Conservation (phyloP, 1,140 invertebrate genomes). For the Amyelois transitella region DNA sequence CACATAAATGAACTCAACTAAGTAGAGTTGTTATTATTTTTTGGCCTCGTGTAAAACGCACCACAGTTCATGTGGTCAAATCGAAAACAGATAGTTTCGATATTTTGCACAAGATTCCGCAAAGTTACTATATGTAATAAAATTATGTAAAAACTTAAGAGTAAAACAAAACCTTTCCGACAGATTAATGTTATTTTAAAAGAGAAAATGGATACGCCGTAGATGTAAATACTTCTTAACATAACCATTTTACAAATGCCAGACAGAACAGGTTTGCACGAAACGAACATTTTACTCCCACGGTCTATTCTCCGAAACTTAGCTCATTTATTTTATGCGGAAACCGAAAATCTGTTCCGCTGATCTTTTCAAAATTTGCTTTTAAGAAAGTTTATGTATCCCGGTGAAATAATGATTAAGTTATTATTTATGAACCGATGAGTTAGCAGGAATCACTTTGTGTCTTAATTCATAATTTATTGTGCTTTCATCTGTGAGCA, state of each 20-base stretch:
- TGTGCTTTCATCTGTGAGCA: neutral
- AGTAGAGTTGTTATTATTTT: no score
- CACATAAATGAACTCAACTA: no score
- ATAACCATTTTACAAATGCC: neutral
- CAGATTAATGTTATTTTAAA: no score
- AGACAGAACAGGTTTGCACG: constrained; percentile 2
- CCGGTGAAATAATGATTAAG: neutral
- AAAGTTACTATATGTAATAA: no score
- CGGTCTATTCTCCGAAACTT: neutral
- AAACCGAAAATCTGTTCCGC: neutral
- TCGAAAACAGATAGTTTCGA: no score
- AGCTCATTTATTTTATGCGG: neutral
- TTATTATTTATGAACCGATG: neutral
- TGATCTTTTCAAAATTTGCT: neutral
- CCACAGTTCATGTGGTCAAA: no score
- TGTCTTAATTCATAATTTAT: neutral
- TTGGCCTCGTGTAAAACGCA: no score
- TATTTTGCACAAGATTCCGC: no score
- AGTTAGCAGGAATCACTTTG: neutral
- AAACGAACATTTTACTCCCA: constrained; percentile 1
- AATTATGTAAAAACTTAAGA: no score
- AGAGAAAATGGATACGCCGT: no score
- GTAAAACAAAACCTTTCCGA: no score
- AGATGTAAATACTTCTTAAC: no score
- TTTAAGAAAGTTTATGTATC: neutral